Conservation (phyloP, 2,113 vertebrate species). For the Dipodomys stephensi region DNA sequence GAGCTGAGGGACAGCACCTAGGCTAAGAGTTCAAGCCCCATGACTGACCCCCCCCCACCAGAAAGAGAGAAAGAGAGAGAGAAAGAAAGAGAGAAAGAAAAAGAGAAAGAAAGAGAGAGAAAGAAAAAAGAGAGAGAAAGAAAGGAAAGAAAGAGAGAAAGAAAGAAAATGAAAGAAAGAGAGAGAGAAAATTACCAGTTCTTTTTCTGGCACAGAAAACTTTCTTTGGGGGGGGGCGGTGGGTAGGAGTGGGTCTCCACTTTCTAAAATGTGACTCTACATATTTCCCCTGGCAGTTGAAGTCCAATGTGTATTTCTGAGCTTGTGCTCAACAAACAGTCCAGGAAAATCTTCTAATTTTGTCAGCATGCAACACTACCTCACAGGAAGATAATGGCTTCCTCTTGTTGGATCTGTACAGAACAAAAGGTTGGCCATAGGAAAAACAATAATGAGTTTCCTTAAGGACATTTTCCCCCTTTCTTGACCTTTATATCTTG, state of each 20-base stretch:
- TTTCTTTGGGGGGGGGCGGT: accelerated
- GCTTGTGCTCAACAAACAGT: background rate
- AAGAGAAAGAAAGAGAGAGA: too few relatives aligned
- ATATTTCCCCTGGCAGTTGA: background rate
- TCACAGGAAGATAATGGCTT: constrained; percentile 45
- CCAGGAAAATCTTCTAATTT: constrained; percentile 37
- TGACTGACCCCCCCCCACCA: too few relatives aligned
- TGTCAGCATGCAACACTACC: constrained; percentile 25
- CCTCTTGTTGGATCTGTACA: background rate
- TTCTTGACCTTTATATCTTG: background rate
- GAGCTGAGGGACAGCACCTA: too few relatives aligned
- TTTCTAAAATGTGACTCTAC: background rate
- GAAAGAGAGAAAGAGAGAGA: too few relatives aligned
- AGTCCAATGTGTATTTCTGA: background rate
- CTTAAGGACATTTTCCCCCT: background rate
- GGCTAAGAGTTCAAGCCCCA: too few relatives aligned
- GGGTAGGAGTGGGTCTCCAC: background rate
- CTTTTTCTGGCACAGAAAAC: background rate
- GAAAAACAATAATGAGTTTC: constrained; percentile 24
- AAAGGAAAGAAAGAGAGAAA: too few relatives aligned
- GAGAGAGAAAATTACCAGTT: too few relatives aligned
- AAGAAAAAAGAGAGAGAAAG: too few relatives aligned
- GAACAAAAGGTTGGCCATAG: background rate
- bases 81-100: too few relatives aligned
- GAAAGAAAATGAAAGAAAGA: too few relatives aligned